A percentile compares a stretch with the other conserved stretches of the same genome.
Evolutionary conservation across 2,113 vertebrate genomes (phyloP).

Genomic region (Limanda limanda): DNA sequence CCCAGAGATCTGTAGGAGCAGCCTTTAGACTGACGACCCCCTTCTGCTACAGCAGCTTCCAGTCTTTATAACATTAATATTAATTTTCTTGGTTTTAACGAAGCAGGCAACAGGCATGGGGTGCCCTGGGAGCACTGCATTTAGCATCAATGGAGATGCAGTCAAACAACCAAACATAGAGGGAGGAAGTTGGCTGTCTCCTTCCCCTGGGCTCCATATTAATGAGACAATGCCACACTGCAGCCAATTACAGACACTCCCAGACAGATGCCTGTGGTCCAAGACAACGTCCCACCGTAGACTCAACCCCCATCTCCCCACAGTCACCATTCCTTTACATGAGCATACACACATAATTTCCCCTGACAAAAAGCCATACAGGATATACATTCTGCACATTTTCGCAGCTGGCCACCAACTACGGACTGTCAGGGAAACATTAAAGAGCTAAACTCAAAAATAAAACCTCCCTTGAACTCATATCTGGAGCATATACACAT

Average conservation of each 20-base stretch:
- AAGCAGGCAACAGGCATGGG: slow-evolving; percentile 75
- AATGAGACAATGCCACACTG: slow-evolving; percentile 79
- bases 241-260: slow-evolving; percentile 83
- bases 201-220: slow-evolving; percentile 83
- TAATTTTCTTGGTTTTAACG: slow-evolving; percentile 80
- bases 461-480: neutral
- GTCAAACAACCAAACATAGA: slow-evolving; percentile 82
- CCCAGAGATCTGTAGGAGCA: slow-evolving; percentile 46
- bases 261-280: slow-evolving; percentile 80
- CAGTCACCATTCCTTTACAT: slow-evolving; percentile 50
- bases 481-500: neutral
- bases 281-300: slow-evolving; percentile 68
- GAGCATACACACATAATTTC: slow-evolving; percentile 59
- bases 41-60: slow-evolving; percentile 49
- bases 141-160: slow-evolving; percentile 82
- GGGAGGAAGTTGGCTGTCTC: slow-evolving; percentile 78
- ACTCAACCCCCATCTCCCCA: slow-evolving; percentile 34
- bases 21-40: slow-evolving; percentile 60
- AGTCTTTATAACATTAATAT: slow-evolving; percentile 78
- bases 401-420: slow-evolving; percentile 16
- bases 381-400: slow-evolving; percentile 39
- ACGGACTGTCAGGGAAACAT: neutral
- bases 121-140: slow-evolving; percentile 68
- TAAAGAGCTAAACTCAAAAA: neutral
- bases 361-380: slow-evolving; percentile 55